Conservation (phyloP, 2,113 vertebrate species). For the Podarcis cretensis region DNA sequence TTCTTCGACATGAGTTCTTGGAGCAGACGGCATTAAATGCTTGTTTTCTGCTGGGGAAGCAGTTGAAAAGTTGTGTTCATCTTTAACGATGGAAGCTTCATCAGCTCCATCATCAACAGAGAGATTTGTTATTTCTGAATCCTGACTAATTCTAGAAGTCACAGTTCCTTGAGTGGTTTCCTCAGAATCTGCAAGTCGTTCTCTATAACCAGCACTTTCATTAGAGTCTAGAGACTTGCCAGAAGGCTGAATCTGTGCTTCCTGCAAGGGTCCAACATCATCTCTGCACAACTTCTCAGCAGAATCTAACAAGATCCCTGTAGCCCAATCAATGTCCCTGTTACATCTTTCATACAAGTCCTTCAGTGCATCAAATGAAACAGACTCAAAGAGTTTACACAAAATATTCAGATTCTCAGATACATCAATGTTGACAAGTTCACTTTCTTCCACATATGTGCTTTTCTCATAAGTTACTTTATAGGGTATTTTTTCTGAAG, state of each 20-base stretch:
- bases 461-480: slow-evolving; percentile 89
- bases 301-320: slow-evolving; percentile 93
- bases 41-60: slow-evolving; percentile 5
- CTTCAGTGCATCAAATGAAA: slow-evolving; percentile 89
- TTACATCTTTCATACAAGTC: slow-evolving; percentile 96
- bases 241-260: slow-evolving; percentile 44
- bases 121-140: slow-evolving; percentile 22
- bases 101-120: slow-evolving; percentile 14
- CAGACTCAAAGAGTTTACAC: slow-evolving; percentile 87
- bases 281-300: slow-evolving; percentile 85
- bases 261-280: slow-evolving; percentile 61
- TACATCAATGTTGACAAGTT: slow-evolving; percentile 77
- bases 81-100: slow-evolving; percentile 4
- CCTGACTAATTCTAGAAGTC: neutral
- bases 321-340: slow-evolving; percentile 93
- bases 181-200: slow-evolving; percentile 16
- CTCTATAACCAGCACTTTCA: slow-evolving; percentile 41
- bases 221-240: slow-evolving; percentile 53
- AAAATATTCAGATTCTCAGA: slow-evolving; percentile 86
- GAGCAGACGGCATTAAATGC: slow-evolving; percentile 15
- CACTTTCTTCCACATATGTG: slow-evolving; percentile 90
- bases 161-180: neutral
- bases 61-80: slow-evolving; percentile 35
- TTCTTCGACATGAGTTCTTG: neutral
- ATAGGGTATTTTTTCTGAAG: slow-evolving; percentile 82